Evolutionary conservation across 1,140 invertebrate species (phyloP), one percentile per base, ranked within the genome.

Genomic region (Drosophila carrolli): DNA sequence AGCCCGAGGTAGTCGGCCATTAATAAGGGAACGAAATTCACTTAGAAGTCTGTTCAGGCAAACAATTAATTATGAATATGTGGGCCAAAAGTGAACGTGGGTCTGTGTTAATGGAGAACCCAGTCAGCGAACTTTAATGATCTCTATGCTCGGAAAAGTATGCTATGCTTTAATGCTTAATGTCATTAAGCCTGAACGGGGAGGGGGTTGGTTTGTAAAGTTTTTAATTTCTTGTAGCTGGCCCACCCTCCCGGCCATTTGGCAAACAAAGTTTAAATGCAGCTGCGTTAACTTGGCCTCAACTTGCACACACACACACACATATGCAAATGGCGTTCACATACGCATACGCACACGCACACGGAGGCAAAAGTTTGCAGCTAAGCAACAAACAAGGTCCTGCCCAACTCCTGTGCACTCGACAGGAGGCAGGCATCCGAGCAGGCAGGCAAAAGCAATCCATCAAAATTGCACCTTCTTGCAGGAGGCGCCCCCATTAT

Each of bases 391-490:
- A 85, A 90, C 85, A 90, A 86, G 83, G 62, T 77, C 56, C 63
- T 67, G 78, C 55, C 55, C 66, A 56, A 65, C 58, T 83, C 58
- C 68, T 57, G 80, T 41, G 37, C 47, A 19, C 43, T 23, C 68
- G 61, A 54, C 44, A 62, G 48, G 35, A 76, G 77, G 41, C 67
- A 61, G 54, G 73, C 74, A 75, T 48, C 48, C 79, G 50, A 65
- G 68, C 40, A 56, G 44, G 38, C 70, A 60, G 73, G 73, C 72
- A 76, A 81, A 91, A 82, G 90, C 82, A 91, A 91, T 91, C 90
- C 90, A 91, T 91, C 90, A 91, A 91, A 91, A 91, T 91, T 91
- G 90, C 90, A 91, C 90, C 85, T 91, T 90, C 90, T 91, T 91
- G 80, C 79, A 74, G 68, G 62, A 81, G 73, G 58, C 50, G n/a